Evolutionary conservation across 2,113 vertebrate genomes (phyloP).

Genomic region (Dipodomys ordii): DNA sequence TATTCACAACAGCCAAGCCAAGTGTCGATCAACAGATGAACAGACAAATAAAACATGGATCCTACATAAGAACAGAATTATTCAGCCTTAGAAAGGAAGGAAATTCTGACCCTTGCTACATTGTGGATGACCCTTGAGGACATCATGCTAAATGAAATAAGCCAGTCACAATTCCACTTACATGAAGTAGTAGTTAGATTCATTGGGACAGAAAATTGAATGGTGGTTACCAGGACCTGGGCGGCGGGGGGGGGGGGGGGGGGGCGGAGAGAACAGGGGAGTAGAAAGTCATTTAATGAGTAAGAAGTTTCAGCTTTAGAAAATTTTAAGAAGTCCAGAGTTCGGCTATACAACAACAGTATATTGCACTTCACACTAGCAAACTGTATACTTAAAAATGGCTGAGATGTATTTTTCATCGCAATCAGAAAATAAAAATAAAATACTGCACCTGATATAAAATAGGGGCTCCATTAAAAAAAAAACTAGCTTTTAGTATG

Average conservation of each 20-base stretch:
- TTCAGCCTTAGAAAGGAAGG: not conserved
- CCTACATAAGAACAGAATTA: not conserved
- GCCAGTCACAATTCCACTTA: not conserved
- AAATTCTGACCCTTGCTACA: not conserved
- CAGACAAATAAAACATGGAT: not conserved
- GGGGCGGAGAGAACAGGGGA: not conserved
- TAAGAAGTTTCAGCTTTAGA: constrained; percentile 2
- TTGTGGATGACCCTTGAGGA: not conserved
- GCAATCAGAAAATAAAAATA: not conserved
- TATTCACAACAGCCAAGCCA: not conserved
- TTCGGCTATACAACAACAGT: not conserved
- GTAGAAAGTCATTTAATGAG: not conserved
- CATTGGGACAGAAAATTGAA: not conserved
- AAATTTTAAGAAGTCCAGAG: not conserved
- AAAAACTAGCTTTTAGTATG: not conserved
- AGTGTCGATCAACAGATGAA: not conserved
- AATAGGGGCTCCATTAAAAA: not conserved
- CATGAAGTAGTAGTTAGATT: not conserved
- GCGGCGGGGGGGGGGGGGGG: too few relatives aligned
- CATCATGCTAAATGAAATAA: not conserved
- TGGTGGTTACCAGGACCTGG: not conserved
- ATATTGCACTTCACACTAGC: not conserved
- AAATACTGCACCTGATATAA: not conserved
- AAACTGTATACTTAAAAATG: not conserved
- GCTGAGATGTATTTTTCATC: not conserved